Percentiles rank a stretch among this genome's conserved stretches.
Evolutionary conservation across 2,113 vertebrate species (phyloP).

Genomic region (Erythrolamprus reginae): DNA sequence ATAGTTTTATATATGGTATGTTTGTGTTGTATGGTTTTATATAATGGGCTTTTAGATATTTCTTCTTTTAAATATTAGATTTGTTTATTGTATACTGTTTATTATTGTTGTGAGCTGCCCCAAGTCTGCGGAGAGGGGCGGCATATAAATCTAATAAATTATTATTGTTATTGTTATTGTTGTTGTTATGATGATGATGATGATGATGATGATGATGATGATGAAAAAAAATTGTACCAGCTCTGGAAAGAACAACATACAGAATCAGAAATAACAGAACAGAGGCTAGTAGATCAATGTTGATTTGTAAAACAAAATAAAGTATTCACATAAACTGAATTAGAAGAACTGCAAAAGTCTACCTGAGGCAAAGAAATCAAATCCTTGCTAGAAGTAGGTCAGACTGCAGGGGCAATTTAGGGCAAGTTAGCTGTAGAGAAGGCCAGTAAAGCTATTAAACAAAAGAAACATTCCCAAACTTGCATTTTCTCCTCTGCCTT

Average conservation of each 20-base stretch:
- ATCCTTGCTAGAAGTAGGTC: background rate
- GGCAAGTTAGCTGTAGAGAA: background rate
- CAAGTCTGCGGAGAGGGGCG: no score
- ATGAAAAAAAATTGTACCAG: background rate
- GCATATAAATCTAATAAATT: no score
- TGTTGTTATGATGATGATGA: no score
- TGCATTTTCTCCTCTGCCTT: background rate
- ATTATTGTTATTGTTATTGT: no score
- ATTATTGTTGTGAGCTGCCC: no score
- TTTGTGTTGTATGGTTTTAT: no score
- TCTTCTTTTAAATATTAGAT: no score
- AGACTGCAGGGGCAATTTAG: background rate
- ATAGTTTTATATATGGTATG: no score
- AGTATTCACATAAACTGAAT: background rate
- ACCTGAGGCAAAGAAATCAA: background rate
- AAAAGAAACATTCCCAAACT: background rate
- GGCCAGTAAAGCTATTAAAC: background rate
- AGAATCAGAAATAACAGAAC: background rate
- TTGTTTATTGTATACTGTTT: no score
- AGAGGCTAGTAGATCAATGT: background rate
- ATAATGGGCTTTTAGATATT: no score
- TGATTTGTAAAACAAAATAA: background rate
- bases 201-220: no score
- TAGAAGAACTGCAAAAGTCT: background rate
- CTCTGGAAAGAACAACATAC: background rate